A percentile compares a stretch with the other conserved stretches of the same genome.
phyloP scores from a whole-genome alignment of 2,888 invertebrate genomes.

The Apodemia mormo region DNA sequence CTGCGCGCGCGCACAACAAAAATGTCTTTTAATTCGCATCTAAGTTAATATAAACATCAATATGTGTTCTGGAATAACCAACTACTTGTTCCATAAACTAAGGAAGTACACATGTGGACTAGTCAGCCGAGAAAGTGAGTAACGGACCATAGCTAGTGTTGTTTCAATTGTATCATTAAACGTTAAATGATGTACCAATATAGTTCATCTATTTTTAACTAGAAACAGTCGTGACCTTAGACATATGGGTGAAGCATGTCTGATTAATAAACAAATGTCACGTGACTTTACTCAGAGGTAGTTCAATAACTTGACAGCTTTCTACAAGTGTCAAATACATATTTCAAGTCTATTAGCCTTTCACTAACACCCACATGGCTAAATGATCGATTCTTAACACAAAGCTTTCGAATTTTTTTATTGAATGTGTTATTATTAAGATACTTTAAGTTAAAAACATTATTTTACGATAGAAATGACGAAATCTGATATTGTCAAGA shows the following conservation, averaged over 20 bases:
- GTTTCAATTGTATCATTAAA: conserved; percentile 3
- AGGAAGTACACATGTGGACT: conserved; percentile 77
- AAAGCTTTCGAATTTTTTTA: not conserved
- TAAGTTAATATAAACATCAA: conserved; percentile 51
- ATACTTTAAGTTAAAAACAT: no score
- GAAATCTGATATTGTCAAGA: no score
- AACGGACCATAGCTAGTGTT: conserved; percentile 19
- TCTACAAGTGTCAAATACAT: conserved; percentile 1
- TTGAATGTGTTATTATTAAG: no score
- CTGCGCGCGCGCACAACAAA: conserved; percentile 49
- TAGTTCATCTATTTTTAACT: conserved; percentile 40
- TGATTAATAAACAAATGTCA: conserved; percentile 34
- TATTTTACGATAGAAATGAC: not conserved
- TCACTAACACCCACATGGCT: not conserved
- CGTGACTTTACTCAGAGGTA: conserved; percentile 10
- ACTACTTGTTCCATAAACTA: conserved; percentile 73
- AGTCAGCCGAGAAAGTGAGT: conserved; percentile 75
- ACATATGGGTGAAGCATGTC: conserved; percentile 35
- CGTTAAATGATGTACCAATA: conserved; percentile 21
- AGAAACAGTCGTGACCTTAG: conserved; percentile 35
- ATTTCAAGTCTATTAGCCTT: not conserved
- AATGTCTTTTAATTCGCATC: conserved; percentile 51
- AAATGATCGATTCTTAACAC: not conserved
- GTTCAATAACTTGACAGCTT: conserved; percentile 5
- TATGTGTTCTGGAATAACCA: conserved; percentile 73